Percentiles rank a stretch among this genome's conserved stretches.
phyloP scores from a whole-genome alignment of 2,888 invertebrate species.

The Perdita meconis region DNA sequence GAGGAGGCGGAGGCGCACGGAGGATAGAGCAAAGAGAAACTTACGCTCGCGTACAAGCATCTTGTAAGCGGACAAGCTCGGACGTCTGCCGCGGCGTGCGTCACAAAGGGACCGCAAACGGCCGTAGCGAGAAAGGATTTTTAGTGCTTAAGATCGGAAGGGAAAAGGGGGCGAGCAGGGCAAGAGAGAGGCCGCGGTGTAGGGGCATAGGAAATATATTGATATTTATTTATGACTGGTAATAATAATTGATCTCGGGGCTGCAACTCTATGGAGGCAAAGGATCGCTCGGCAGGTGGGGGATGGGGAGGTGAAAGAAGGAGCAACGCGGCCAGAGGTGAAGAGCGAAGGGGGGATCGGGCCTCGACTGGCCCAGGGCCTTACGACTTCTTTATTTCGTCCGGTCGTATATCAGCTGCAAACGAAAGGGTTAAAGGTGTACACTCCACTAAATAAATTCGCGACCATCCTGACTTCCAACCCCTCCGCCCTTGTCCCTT shows the following conservation, averaged over 20 bases:
- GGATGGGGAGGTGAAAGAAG: slow-evolving; percentile 21
- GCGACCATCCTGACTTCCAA: slow-evolving; percentile 59
- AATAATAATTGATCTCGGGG: slow-evolving; percentile 77
- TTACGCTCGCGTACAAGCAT: slow-evolving; percentile 70
- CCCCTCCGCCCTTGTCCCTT: slow-evolving; percentile 23
- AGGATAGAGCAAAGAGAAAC: slow-evolving; percentile 69
- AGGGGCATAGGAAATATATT: slow-evolving; percentile 70
- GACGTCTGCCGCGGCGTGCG: slow-evolving; percentile 71
- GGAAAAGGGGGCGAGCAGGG: not conserved
- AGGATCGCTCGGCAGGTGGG: slow-evolving; percentile 28
- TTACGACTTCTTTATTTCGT: slow-evolving; percentile 76
- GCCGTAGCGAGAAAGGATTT: slow-evolving; percentile 69
- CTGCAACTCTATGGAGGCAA: slow-evolving; percentile 67
- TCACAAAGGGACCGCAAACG: slow-evolving; percentile 77
- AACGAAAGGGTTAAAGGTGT: slow-evolving; percentile 76
- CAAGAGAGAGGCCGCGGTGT: slow-evolving; percentile 31
- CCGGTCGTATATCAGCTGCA: slow-evolving; percentile 77
- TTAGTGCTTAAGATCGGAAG: slow-evolving; percentile 62
- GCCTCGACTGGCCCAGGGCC: slow-evolving; percentile 66
- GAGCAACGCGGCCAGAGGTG: slow-evolving; percentile 16
- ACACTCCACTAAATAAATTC: slow-evolving; percentile 73
- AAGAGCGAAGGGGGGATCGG: slow-evolving; percentile 25
- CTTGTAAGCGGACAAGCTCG: slow-evolving; percentile 72
- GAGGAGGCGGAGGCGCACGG: too few species aligned
- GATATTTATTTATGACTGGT: slow-evolving; percentile 79